phyloP scores from a whole-genome alignment of 2,888 invertebrate species.

The Lepetodrilus schrolli region DNA sequence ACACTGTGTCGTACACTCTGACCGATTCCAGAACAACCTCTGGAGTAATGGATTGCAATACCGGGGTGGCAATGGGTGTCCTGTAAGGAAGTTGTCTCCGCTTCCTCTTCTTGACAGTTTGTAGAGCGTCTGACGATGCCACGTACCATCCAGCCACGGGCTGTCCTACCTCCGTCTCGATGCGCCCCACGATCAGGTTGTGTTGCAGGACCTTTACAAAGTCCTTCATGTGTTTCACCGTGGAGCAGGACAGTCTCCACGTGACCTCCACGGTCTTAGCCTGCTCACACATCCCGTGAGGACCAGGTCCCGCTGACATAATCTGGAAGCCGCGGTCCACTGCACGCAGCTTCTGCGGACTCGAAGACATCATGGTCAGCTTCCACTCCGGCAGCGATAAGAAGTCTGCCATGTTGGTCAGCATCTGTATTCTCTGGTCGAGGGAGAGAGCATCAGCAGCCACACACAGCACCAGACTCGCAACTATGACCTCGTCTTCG shows the following conservation, averaged over 20 bases:
- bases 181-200: conserved; percentile 44
- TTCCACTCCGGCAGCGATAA: conserved; percentile 34
- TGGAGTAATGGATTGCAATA: conserved; percentile 28
- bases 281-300: conserved; percentile 26
- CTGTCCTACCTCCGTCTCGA: conserved; percentile 40
- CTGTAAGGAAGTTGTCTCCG: conserved; percentile 19
- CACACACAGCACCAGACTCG: conserved; percentile 41
- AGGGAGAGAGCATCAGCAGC: conserved; percentile 32
- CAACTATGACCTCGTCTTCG: conserved; percentile 29
- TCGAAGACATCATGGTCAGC: conserved; percentile 33
- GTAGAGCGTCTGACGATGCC: conserved; percentile 33
- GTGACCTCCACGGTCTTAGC: conserved; percentile 38
- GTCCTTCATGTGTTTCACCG: conserved; percentile 39
- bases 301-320: conserved; percentile 44
- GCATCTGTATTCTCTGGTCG: conserved; percentile 29
- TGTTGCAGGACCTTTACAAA: conserved; percentile 46
- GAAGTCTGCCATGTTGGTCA: conserved; percentile 42
- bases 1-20: background rate
- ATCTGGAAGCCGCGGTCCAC: conserved; percentile 37
- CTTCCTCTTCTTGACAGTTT: conserved; percentile 24
- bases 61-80: conserved; percentile 40
- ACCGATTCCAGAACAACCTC: conserved; percentile 27
- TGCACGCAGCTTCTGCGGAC: conserved; percentile 30
- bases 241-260: conserved; percentile 42
- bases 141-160: conserved; percentile 47